Evolutionary conservation across 1,140 invertebrate genomes (phyloP).

Genomic region (Argopecten irradians): DNA sequence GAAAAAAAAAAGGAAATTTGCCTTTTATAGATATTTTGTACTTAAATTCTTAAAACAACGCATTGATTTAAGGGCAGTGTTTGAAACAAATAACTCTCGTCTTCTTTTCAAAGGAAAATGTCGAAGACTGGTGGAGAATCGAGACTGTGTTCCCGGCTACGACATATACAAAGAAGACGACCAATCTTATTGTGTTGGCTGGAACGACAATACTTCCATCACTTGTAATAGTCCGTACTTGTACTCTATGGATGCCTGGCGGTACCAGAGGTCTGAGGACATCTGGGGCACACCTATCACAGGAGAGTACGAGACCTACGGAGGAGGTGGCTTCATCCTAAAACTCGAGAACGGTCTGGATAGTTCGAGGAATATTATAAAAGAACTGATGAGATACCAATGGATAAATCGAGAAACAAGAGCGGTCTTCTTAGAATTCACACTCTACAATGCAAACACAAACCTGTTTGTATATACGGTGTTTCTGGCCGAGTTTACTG

Average conservation of each 20-base stretch:
- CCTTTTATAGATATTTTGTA: no score
- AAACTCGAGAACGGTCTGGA: conserved; percentile 45
- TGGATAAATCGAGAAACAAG: conserved; percentile 78
- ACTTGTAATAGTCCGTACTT: not conserved
- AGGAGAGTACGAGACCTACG: conserved; percentile 52
- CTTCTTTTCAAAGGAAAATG: not conserved
- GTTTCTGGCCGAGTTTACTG: conserved; percentile 75
- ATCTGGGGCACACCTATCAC: conserved; percentile 51
- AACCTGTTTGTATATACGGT: conserved; percentile 54
- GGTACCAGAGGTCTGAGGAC: conserved; percentile 39
- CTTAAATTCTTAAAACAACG: no score
- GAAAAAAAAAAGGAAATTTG: no score
- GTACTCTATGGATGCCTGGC: conserved; percentile 46
- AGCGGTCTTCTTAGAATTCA: conserved; percentile 78
- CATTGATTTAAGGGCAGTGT: no score
- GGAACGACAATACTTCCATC: conserved; percentile 27
- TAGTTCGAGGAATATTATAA: conserved; percentile 54
- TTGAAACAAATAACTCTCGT: no score
- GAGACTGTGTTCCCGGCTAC: conserved; percentile 38
- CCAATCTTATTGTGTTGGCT: conserved; percentile 36
- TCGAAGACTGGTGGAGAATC: not conserved
- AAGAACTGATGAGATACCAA: conserved; percentile 64
- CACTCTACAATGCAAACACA: conserved; percentile 77
- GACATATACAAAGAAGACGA: conserved; percentile 43
- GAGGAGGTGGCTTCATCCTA: conserved; percentile 55